Conservation (phyloP, 2,113 vertebrate genomes). For the Fregetta grallaria region DNA sequence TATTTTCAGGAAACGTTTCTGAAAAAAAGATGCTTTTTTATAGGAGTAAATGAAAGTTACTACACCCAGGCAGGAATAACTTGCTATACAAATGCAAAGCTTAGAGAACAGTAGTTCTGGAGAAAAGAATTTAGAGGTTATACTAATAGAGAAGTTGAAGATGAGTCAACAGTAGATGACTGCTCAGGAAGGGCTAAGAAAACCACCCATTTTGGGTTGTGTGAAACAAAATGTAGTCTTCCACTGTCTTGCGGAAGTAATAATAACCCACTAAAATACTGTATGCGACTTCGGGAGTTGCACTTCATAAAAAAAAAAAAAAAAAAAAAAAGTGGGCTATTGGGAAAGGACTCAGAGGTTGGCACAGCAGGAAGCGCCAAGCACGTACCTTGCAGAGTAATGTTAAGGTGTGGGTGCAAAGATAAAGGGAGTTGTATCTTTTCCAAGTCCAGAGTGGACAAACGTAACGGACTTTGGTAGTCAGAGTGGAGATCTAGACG, state of each 20-base stretch:
- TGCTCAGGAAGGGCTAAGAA: not conserved
- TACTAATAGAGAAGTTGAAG: not conserved
- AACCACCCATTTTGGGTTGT: not conserved
- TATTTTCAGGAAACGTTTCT: not conserved
- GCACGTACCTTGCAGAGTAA: not conserved
- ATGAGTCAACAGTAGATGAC: not conserved
- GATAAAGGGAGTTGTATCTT: not conserved
- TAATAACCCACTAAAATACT: not conserved
- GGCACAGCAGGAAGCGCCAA: not conserved
- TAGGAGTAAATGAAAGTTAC: not conserved
- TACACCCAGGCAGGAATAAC: not conserved
- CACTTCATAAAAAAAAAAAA: not conserved
- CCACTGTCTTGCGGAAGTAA: not conserved
- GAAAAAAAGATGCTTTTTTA: not conserved
- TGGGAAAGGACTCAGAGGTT: not conserved
- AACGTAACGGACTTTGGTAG: not conserved
- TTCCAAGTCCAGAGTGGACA: not conserved
- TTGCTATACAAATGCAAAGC: not conserved
- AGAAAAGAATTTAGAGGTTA: not conserved
- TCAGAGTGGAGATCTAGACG: not conserved
- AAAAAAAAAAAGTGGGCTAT: not conserved
- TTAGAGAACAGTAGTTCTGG: not conserved
- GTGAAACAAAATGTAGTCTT: not conserved
- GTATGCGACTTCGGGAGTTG: not conserved
- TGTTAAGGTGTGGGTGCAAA: not conserved